Conservation (phyloP, 2,797 vertebrate species). For the Microchirus variegatus region DNA sequence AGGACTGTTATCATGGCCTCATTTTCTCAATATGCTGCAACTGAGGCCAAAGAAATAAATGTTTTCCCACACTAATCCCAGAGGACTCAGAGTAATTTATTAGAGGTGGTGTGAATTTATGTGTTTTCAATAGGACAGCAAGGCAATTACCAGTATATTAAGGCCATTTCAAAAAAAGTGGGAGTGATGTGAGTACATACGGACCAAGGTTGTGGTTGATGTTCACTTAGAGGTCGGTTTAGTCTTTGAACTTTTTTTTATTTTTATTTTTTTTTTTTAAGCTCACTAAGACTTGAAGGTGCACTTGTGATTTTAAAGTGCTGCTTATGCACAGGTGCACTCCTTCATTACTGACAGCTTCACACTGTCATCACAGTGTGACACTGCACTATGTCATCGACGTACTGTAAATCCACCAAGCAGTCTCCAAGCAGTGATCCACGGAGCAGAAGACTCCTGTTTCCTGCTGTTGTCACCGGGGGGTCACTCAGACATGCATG, state of each 20-base stretch:
- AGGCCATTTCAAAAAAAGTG: not conserved
- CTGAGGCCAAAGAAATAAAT: slow-evolving; percentile 3
- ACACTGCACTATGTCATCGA: slow-evolving; percentile 25
- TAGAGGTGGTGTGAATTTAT: slow-evolving; percentile 10
- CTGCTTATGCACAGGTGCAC: slow-evolving; percentile 28
- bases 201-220: slow-evolving; percentile 18
- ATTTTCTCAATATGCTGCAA: slow-evolving; percentile 42
- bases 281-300: slow-evolving; percentile 28
- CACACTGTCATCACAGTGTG: slow-evolving; percentile 21
- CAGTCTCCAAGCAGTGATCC: slow-evolving; percentile 40
- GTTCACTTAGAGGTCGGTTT: slow-evolving; percentile 33
- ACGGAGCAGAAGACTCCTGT: slow-evolving; percentile 31
- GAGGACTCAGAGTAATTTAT: slow-evolving; percentile 35
- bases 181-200: slow-evolving; percentile 25
- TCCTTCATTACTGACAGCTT: slow-evolving; percentile 28
- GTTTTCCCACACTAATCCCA: slow-evolving; percentile 31
- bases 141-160: slow-evolving; percentile 29
- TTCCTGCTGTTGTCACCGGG: slow-evolving; percentile 12
- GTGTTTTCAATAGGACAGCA: slow-evolving; percentile 25
- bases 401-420: slow-evolving; percentile 34
- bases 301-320: slow-evolving; percentile 37
- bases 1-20: slow-evolving; percentile 49
- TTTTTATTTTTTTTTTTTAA: slow-evolving; percentile 30
- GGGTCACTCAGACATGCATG: slow-evolving; percentile 5
- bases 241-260: slow-evolving; percentile 20